phyloP scores from a whole-genome alignment of 2,113 vertebrate genomes.

The Mola mola region DNA sequence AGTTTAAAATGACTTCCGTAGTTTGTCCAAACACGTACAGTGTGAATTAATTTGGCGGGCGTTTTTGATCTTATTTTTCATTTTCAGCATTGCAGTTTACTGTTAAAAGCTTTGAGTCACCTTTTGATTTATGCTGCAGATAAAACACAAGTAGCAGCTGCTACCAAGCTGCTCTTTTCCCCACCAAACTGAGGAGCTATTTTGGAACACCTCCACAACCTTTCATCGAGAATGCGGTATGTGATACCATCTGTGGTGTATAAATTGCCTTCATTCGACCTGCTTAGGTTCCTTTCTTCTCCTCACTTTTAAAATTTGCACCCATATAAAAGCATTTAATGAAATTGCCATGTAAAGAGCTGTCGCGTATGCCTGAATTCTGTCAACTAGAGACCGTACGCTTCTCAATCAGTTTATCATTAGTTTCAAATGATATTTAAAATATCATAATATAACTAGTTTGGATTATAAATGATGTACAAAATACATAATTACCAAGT shows the following conservation, averaged over 20 bases:
- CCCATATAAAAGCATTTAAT: too few relatives aligned
- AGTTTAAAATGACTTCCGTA: conserved; percentile 57
- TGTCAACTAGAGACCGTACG: neutral
- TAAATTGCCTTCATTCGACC: conserved; percentile 58
- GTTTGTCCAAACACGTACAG: conserved; percentile 36
- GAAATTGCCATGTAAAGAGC: neutral
- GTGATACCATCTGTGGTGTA: conserved; percentile 61
- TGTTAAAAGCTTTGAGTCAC: conserved; percentile 33
- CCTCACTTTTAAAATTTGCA: conserved; percentile 14
- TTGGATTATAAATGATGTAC: too few relatives aligned
- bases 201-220: conserved; percentile 60
- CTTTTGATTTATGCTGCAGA: conserved; percentile 48
- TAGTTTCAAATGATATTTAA: too few relatives aligned
- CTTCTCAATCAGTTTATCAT: too few relatives aligned
- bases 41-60: conserved; percentile 25
- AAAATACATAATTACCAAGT: too few relatives aligned
- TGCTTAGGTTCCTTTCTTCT: conserved; percentile 50
- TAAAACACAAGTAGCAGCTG: conserved; percentile 61
- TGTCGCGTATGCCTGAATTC: neutral
- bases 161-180: conserved; percentile 57
- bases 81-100: conserved; percentile 43
- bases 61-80: conserved; percentile 32
- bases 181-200: conserved; percentile 24
- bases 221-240: conserved; percentile 60
- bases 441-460: too few relatives aligned